Evolutionary conservation across 2,888 invertebrate genomes (phyloP).

Genomic region (Papilio protenor): DNA sequence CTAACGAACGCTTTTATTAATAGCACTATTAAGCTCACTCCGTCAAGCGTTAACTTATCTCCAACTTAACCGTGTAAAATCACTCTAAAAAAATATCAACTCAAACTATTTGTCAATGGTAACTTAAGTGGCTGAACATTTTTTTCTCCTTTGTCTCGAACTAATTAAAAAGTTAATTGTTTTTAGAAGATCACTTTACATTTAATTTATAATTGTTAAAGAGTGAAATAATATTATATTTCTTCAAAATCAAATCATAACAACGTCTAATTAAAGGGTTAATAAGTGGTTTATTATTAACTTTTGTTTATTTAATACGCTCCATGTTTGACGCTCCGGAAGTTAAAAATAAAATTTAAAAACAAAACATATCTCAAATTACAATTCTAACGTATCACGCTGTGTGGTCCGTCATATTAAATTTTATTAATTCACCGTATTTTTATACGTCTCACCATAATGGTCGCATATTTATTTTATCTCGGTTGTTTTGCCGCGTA

Average conservation of each 20-base stretch:
- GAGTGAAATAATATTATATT: not conserved
- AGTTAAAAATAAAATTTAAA: slow-evolving; percentile 44
- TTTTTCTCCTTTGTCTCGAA: slow-evolving; percentile 54
- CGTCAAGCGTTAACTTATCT: slow-evolving; percentile 64
- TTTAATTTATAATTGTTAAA: not conserved
- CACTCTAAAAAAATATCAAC: slow-evolving; percentile 53
- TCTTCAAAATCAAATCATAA: not conserved
- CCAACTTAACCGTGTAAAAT: slow-evolving; percentile 59
- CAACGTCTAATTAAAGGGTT: slow-evolving; percentile 24
- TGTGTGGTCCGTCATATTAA: slow-evolving; percentile 71
- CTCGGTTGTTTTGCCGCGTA: slow-evolving; percentile 61
- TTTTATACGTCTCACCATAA: slow-evolving; percentile 61
- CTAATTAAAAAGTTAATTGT: slow-evolving; percentile 56
- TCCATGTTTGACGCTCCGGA: slow-evolving; percentile 44
- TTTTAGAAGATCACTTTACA: slow-evolving; percentile 35
- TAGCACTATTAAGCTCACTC: slow-evolving; percentile 65
- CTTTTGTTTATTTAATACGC: slow-evolving; percentile 35
- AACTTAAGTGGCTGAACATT: slow-evolving; percentile 55
- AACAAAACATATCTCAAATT: slow-evolving; percentile 47
- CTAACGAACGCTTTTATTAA: slow-evolving; percentile 63
- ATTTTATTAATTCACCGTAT: slow-evolving; percentile 67
- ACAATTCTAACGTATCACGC: slow-evolving; percentile 56
- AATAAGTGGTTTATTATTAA: slow-evolving; percentile 36
- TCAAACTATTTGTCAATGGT: slow-evolving; percentile 63
- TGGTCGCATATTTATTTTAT: slow-evolving; percentile 65